A percentile compares a stretch with the other conserved stretches of the same genome.
These are phyloP conservation scores for Balaenoptera acutorostrata DNA, from an alignment of 2,113 vertebrate genomes.

Conservation along the genomic window DNA sequence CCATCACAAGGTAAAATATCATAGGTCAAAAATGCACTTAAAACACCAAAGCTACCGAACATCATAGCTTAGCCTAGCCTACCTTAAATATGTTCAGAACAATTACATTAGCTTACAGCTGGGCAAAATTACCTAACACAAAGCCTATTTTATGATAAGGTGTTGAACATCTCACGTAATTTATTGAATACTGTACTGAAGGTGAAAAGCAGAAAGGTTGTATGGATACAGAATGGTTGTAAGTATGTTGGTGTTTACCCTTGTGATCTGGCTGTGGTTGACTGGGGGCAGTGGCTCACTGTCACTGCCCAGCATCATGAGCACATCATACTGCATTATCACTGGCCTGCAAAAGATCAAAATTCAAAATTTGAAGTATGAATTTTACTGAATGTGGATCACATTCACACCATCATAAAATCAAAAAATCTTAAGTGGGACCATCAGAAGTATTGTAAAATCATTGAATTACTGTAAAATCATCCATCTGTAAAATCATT, in stretches of 20 bases:
- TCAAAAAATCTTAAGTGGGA: not conserved
- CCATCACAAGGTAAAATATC: not conserved
- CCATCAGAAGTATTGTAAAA: not conserved
- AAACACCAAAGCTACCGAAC: not conserved
- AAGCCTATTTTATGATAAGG: not conserved
- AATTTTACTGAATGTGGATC: not conserved
- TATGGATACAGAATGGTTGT: not conserved
- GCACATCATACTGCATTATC: too few relatives aligned
- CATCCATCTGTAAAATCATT: not conserved
- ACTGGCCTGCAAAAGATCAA: not conserved
- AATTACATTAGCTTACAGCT: not conserved
- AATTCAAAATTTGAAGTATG: not conserved
- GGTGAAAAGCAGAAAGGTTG: too few relatives aligned
- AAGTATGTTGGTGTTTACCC: too few relatives aligned
- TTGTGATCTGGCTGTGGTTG: not conserved
- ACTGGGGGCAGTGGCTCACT: accelerated
- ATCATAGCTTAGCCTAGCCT: not conserved
- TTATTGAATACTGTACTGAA: not conserved
- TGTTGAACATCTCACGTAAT: not conserved
- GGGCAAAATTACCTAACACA: not conserved
- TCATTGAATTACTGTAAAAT: not conserved
- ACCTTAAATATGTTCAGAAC: not conserved
- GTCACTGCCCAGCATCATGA: not conserved
- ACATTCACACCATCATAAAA: not conserved
- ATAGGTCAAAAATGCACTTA: not conserved